A percentile compares a stretch with the other conserved stretches of the same genome.
These are phyloP conservation scores for Carcharodon carcharias DNA, from an alignment of 2,797 vertebrate species.

Conservation along the genomic window DNA sequence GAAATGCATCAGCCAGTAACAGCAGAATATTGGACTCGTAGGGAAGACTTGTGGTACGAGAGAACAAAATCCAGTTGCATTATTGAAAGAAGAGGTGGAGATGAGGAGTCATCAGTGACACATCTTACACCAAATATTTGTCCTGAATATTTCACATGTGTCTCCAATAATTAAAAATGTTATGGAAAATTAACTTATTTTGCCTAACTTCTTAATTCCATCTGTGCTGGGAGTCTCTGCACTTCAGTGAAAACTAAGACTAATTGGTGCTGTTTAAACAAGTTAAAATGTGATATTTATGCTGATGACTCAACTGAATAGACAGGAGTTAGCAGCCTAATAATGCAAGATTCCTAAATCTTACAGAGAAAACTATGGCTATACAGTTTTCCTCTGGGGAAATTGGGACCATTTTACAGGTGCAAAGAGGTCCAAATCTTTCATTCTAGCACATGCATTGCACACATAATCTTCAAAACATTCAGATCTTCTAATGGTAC, in stretches of 20 bases:
- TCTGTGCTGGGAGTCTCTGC: background rate
- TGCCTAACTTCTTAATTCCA: background rate
- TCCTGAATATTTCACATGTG: background rate
- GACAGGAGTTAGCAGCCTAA: background rate
- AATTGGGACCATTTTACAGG: too few species aligned
- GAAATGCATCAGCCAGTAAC: background rate
- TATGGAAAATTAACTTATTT: background rate
- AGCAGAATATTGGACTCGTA: slow-evolving; percentile 11
- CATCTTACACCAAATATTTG: background rate
- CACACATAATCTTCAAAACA: too few species aligned
- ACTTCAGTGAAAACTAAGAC: background rate
- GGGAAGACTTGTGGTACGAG: background rate
- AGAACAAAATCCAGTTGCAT: background rate
- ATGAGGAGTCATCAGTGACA: background rate
- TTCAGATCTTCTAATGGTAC: too few species aligned
- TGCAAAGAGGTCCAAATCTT: background rate
- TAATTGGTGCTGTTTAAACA: background rate
- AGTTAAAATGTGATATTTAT: background rate
- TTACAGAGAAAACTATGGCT: background rate
- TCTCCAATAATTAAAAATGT: background rate
- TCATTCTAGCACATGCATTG: too few species aligned
- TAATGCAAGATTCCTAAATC: background rate
- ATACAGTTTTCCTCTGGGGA: too few species aligned
- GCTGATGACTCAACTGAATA: background rate
- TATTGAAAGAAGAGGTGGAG: background rate